Percentiles rank a stretch among this genome's conserved stretches.
Conservation (phyloP, 2,888 invertebrate genomes). For the Tortricodes alternella region DNA sequence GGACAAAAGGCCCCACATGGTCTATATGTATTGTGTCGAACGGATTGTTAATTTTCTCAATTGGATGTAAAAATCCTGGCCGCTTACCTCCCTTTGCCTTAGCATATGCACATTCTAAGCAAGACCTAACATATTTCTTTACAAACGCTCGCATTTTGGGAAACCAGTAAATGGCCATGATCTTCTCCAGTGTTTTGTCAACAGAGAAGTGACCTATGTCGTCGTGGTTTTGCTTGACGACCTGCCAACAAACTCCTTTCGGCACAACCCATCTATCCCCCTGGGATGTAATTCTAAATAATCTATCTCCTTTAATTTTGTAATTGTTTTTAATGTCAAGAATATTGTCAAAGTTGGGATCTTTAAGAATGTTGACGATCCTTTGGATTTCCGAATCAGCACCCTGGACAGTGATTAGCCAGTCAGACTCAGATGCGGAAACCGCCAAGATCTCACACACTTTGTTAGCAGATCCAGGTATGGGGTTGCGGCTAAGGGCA, state of each 20-base stretch:
- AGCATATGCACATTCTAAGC: background rate
- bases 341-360: background rate
- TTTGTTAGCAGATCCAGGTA: background rate
- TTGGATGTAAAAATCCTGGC: constrained; percentile 5
- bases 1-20: constrained; percentile 15
- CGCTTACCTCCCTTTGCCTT: constrained; percentile 13
- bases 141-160: too few relatives aligned
- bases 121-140: background rate
- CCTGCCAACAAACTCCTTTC: too few relatives aligned
- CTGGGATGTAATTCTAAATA: background rate
- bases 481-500: constrained; percentile 44
- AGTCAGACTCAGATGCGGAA: background rate
- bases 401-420: background rate
- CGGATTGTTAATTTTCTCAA: constrained; percentile 21
- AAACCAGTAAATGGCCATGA: background rate
- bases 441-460: background rate
- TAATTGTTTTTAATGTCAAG: background rate
- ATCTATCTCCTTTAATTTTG: background rate
- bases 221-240: background rate
- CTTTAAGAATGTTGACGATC: background rate
- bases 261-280: background rate
- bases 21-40: constrained; percentile 20
- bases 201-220: background rate
- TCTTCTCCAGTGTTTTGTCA: background rate
- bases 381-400: background rate